Base-by-base conservation (phyloP, 2,113 vertebrate species). In the Monarcha castaneiventris region DNA sequence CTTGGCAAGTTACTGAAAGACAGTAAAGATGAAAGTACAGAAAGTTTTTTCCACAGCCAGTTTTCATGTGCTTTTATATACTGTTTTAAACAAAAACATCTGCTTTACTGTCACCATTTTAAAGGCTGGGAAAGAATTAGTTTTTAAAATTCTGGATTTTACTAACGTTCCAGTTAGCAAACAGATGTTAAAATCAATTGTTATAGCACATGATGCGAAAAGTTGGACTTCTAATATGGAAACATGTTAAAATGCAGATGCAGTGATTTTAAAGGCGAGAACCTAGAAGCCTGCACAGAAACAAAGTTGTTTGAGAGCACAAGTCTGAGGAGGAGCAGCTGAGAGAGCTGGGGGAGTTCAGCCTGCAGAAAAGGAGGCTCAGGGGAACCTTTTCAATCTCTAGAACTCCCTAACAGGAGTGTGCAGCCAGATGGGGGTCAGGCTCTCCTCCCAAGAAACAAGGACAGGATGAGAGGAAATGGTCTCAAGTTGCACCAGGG, bases 11-110 rank as follows among this genome's bases (percentile, higher is more conserved):
- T 59, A 62, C 55, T 91, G 68, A 78, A 91, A 76, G 61, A 35
- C 69, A 95, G 77, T 82, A 87, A 87, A 96, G 66, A 91, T 84
- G 66, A 93, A 96, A 96, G 73, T 30, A 87, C 68, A 72, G 61
- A 56, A 87, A 82, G 29, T 20, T 83, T 90, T 87, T 94, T 91
- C 89, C 62, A 63, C 35, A 37, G 52, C 81, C 63, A 67, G 56
- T 89, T 94, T 89, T 89, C 58, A 58, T 56, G 66, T 82, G n/a
- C 30, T 27, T 82, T 62, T 72, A 79, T 75, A 94, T 82, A 62
- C 37, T 62, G 21, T 61, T 92, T 94, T 94, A 95, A 97, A 76
- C 74, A 91, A 89, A 96, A 95, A 56, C 91, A 95, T 90, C 84
- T 96, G 91, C 58, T 95, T 89, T 62, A 62, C 49, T 66, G 67